A percentile compares a stretch with the other conserved stretches of the same genome.
Conservation (phyloP, 2,888 invertebrate species). For the Amphipoea lucens region DNA sequence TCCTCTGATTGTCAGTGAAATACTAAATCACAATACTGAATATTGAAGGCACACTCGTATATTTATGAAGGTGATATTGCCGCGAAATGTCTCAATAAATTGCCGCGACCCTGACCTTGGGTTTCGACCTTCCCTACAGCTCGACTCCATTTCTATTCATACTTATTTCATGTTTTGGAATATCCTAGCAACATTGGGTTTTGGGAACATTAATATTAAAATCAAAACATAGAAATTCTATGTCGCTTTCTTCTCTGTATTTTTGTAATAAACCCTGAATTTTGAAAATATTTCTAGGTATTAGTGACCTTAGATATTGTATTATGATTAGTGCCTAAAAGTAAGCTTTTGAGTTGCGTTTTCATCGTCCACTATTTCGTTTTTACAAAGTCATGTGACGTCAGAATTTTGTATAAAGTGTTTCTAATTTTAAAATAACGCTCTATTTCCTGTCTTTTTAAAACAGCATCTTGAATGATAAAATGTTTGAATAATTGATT, state of each 20-base stretch:
- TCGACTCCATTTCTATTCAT: constrained; percentile 46
- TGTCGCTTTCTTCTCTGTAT: constrained; percentile 35
- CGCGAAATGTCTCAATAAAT: constrained; percentile 57
- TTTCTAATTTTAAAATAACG: constrained; percentile 2
- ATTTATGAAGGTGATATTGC: constrained; percentile 60
- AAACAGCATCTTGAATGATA: not conserved
- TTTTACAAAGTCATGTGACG: not conserved
- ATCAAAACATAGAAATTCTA: constrained; percentile 34
- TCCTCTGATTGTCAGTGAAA: constrained; percentile 21
- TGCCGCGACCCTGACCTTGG: constrained; percentile 42
- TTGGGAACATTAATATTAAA: constrained; percentile 66
- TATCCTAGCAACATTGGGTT: constrained; percentile 55
- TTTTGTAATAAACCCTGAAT: constrained; percentile 38
- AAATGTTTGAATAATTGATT: not conserved
- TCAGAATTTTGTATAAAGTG: not conserved
- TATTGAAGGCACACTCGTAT: constrained; percentile 46
- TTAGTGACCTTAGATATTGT: constrained; percentile 50
- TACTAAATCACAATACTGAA: constrained; percentile 53
- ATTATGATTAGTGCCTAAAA: constrained; percentile 63
- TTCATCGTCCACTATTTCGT: constrained; percentile 29
- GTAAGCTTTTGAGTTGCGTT: constrained; percentile 55
- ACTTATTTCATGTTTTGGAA: constrained; percentile 54
- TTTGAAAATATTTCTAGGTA: constrained; percentile 47
- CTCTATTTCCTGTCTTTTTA: not conserved
- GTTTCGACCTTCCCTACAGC: constrained; percentile 15